Percentiles rank a stretch among this genome's conserved stretches.
phyloP scores from a whole-genome alignment of 2,888 invertebrate species.

The Drosophila mimetica region DNA sequence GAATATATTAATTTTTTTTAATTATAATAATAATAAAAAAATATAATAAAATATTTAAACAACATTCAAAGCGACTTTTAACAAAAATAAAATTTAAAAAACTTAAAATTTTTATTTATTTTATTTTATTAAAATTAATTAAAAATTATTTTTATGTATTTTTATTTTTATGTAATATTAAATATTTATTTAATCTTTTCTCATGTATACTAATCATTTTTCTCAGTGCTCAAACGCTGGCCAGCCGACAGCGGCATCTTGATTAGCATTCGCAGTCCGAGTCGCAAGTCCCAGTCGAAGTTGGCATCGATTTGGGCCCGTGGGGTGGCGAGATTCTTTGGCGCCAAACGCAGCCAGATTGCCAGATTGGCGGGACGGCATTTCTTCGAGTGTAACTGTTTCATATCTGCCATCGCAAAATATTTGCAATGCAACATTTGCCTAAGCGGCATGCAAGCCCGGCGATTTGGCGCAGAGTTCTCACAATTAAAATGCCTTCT shows the following conservation, averaged over 20 bases:
- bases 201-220: neutral
- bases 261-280: constrained; percentile 61
- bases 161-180: neutral
- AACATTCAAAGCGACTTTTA: too few relatives aligned
- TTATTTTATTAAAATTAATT: too few relatives aligned
- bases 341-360: constrained; percentile 48
- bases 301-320: constrained; percentile 36
- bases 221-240: constrained; percentile 14
- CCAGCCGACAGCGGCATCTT: constrained; percentile 66
- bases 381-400: constrained; percentile 35
- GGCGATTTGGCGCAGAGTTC: constrained; percentile 60
- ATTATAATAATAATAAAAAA: too few relatives aligned
- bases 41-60: too few relatives aligned
- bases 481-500: constrained; percentile 69
- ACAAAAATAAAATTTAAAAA: too few relatives aligned
- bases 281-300: constrained; percentile 36
- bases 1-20: too few relatives aligned
- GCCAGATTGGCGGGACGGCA: constrained; percentile 4
- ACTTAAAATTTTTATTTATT: too few relatives aligned
- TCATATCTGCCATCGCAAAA: constrained; percentile 63
- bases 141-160: neutral
- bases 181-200: neutral
- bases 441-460: constrained; percentile 62
- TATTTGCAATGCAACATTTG: constrained; percentile 61
- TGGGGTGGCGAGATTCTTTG: constrained; percentile 51